phyloP scores from a whole-genome alignment of 2,797 vertebrate species.

The Thamnophis elegans region DNA sequence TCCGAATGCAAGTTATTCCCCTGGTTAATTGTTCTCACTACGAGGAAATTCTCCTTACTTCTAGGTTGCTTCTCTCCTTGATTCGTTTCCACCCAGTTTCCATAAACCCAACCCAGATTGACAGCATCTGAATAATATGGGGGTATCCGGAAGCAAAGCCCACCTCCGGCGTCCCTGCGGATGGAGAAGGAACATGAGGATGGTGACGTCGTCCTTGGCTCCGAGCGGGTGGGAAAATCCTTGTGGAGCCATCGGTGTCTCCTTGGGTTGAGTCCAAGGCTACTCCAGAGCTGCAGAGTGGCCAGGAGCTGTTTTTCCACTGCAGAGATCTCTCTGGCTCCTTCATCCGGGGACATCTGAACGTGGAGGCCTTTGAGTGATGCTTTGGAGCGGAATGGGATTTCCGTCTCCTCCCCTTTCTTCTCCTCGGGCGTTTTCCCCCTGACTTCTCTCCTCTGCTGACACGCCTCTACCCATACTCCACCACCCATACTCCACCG shows the following conservation, averaged over 20 bases:
- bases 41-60: not conserved
- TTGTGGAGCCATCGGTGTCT: not conserved
- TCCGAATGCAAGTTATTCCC: not conserved
- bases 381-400: not conserved
- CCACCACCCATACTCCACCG: too few relatives aligned
- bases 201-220: constrained; percentile 17
- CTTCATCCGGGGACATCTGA: constrained; percentile 11
- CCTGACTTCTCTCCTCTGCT: too few relatives aligned
- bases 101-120: constrained; percentile 20
- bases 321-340: constrained; percentile 27
- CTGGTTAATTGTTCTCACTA: not conserved
- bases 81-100: not conserved
- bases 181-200: not conserved
- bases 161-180: not conserved
- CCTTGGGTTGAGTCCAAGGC: not conserved
- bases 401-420: too few relatives aligned
- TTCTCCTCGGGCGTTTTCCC: too few relatives aligned
- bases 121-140: constrained; percentile 26
- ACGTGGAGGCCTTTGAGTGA: rapidly evolving
- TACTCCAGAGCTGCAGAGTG: constrained; percentile 29
- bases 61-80: not conserved
- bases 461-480: too few relatives aligned
- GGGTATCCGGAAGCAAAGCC: constrained; percentile 18
- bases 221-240: constrained; percentile 50
- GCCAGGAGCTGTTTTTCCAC: constrained; percentile 19